Evolutionary conservation across 2,888 invertebrate genomes (phyloP).

Genomic region (Lycophotia porphyrea): DNA sequence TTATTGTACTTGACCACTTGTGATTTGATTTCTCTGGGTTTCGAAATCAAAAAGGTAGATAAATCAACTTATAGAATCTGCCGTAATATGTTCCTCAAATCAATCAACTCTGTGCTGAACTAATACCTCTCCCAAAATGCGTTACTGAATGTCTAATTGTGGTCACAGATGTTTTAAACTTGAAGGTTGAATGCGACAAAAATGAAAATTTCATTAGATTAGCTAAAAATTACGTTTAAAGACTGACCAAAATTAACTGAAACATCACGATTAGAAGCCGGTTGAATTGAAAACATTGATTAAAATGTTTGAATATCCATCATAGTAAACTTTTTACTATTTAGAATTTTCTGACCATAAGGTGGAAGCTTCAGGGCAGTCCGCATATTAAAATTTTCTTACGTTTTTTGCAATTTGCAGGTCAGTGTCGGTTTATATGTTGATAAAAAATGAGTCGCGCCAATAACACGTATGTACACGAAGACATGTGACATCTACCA

Average conservation of each 20-base stretch:
- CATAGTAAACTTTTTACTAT: neutral
- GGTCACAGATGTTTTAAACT: neutral
- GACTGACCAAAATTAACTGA: neutral
- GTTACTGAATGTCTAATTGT: neutral
- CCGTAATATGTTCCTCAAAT: neutral
- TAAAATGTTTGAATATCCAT: neutral
- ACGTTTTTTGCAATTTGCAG: too few relatives aligned
- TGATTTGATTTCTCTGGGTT: constrained; percentile 4
- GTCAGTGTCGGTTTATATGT: too few relatives aligned
- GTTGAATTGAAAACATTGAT: neutral
- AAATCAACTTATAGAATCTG: neutral
- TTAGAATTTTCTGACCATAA: neutral
- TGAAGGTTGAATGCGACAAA: too few relatives aligned
- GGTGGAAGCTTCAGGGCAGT: too few relatives aligned
- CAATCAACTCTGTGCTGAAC: neutral
- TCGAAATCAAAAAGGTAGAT: constrained; percentile 7
- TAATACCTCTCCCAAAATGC: neutral
- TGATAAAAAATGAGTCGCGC: too few relatives aligned
- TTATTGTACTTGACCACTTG: constrained; percentile 59
- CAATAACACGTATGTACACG: too few relatives aligned
- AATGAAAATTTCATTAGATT: too few relatives aligned
- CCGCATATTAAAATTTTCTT: too few relatives aligned
- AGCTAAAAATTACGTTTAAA: neutral
- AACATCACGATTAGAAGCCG: neutral
- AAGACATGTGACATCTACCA: too few relatives aligned